phyloP scores from a whole-genome alignment of 1,140 invertebrate genomes.

The Ditylenchus dipsaci region DNA sequence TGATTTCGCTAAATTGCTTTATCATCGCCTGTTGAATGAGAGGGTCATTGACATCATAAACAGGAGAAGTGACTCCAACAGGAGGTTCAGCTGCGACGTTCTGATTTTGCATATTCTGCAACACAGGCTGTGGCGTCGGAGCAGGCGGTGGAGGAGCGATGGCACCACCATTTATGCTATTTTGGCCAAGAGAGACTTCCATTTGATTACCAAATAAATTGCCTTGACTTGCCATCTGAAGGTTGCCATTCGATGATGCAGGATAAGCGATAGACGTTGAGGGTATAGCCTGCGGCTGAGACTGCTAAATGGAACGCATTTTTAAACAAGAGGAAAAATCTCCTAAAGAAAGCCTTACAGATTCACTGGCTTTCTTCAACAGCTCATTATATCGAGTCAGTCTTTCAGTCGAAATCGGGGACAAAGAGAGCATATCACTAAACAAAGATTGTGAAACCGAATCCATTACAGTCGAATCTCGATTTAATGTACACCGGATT shows the following conservation, averaged over 20 bases:
- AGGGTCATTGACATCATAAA: conserved; percentile 22
- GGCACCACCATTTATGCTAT: conserved; percentile 19
- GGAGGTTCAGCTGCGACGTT: background rate
- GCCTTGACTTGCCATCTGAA: background rate
- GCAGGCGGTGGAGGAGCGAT: conserved; percentile 25
- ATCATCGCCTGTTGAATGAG: conserved; percentile 27
- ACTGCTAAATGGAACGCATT: background rate
- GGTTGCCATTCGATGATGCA: background rate
- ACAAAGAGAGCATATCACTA: conserved; percentile 22
- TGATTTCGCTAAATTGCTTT: conserved; percentile 31
- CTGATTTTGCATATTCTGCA: background rate
- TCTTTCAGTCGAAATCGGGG: conserved; percentile 15
- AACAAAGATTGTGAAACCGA: background rate
- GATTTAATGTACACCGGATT: no score
- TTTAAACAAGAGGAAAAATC: no score
- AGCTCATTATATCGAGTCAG: conserved; percentile 32
- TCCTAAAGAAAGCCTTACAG: conserved; percentile 11
- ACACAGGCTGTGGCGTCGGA: conserved; percentile 4
- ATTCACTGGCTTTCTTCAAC: conserved; percentile 29
- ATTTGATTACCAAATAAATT: background rate
- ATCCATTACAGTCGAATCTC: background rate
- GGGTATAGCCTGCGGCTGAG: no score
- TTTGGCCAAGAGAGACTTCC: background rate
- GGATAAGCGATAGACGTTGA: no score
- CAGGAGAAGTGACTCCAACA: background rate